phyloP scores from a whole-genome alignment of 2,888 invertebrate genomes.

The Melinaea menophilus region DNA sequence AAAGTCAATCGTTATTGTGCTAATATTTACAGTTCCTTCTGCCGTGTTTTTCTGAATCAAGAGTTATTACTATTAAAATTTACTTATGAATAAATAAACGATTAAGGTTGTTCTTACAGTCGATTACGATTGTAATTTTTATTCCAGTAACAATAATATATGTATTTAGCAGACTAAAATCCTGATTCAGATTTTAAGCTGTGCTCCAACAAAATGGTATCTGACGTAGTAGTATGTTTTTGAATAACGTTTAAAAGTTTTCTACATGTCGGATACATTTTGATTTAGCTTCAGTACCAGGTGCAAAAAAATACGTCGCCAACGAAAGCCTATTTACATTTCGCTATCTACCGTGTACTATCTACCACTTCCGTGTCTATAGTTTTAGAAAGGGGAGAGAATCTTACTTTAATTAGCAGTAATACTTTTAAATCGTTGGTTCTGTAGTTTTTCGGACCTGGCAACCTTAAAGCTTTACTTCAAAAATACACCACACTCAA shows the following conservation, averaged over 20 bases:
- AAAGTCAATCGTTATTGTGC: neutral
- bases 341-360: conserved; percentile 48
- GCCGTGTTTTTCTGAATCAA: neutral
- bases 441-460: conserved; percentile 74
- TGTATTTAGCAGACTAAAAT: too few relatives aligned
- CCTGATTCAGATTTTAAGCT: too few relatives aligned
- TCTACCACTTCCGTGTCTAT: conserved; percentile 41
- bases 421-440: conserved; percentile 58
- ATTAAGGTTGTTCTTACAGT: too few relatives aligned
- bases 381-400: conserved; percentile 28
- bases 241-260: neutral
- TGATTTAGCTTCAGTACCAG: conserved; percentile 49
- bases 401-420: conserved; percentile 49
- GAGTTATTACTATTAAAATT: neutral
- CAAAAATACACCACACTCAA: conserved; percentile 17
- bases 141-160: too few relatives aligned
- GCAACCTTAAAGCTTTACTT: conserved; percentile 51
- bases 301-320: conserved; percentile 73
- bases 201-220: conserved; percentile 15
- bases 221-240: neutral
- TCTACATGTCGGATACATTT: conserved; percentile 7
- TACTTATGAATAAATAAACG: neutral
- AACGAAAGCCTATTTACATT: conserved; percentile 63
- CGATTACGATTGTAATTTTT: too few relatives aligned
- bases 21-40: conserved; percentile 1